Conservation (phyloP, 2,797 vertebrate species). For the Craterocephalus amniculus region DNA sequence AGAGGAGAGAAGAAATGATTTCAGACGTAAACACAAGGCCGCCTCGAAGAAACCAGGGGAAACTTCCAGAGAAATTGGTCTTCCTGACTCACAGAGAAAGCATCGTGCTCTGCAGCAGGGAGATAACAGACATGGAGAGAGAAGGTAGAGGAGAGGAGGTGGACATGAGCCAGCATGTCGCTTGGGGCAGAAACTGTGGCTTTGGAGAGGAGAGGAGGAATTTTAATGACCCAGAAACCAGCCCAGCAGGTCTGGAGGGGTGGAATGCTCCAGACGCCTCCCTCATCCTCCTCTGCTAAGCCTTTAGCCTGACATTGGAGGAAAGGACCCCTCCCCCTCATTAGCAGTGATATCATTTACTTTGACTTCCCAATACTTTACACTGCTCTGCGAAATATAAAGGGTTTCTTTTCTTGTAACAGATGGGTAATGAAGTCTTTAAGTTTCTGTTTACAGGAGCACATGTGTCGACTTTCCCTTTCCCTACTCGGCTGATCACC, state of each 20-base stretch:
- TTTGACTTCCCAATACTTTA: not conserved
- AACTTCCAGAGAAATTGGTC: slow-evolving; percentile 42
- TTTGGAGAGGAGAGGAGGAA: slow-evolving; percentile 69
- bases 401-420: slow-evolving; percentile 3
- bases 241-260: slow-evolving; percentile 77
- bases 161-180: slow-evolving; percentile 77
- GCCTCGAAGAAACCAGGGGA: slow-evolving; percentile 17
- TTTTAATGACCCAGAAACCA: slow-evolving; percentile 80
- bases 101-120: slow-evolving; percentile 50
- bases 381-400: not conserved
- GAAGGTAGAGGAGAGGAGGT: slow-evolving; percentile 48
- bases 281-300: slow-evolving; percentile 35
- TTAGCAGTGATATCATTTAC: slow-evolving; percentile 18
- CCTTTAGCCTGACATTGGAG: slow-evolving; percentile 24
- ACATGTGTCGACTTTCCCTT: slow-evolving; percentile 35
- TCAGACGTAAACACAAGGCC: slow-evolving; percentile 28
- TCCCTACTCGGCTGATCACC: slow-evolving; percentile 41
- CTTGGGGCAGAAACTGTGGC: slow-evolving; percentile 63
- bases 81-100: slow-evolving; percentile 31
- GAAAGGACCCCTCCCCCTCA: slow-evolving; percentile 8
- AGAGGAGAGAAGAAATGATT: slow-evolving; percentile 1
- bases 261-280: slow-evolving; percentile 79
- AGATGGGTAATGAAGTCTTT: slow-evolving; percentile 40
- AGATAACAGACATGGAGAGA: slow-evolving; percentile 58
- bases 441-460: slow-evolving; percentile 58